Base-by-base conservation (phyloP, 2,888 invertebrate species). In the Listrodromus nycthemerus region DNA sequence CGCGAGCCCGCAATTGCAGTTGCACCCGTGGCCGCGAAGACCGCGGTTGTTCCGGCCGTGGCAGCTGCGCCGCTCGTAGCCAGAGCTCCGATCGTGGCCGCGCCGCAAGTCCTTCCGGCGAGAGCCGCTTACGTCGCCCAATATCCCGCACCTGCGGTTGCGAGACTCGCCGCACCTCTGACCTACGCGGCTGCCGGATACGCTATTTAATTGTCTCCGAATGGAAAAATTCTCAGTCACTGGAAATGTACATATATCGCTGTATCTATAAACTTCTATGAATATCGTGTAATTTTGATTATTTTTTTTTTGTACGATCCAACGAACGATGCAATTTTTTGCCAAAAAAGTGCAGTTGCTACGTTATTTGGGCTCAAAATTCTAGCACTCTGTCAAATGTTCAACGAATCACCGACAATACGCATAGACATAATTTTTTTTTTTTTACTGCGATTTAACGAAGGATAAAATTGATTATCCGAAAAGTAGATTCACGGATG, bases 51-150 rank as follows among this genome's bases (percentile, higher is more conserved):
- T 48, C 65, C 67, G 45, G 65, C 80, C 24, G 70, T 65, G 41
- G 73, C 82, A 52, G 66, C 84, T 8, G 77, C 84, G 4, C 80
- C 83, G 0, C 2, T 82, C 30, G 52, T 84, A 3, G 79, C 83
- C n/a, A 41, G 63, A 52, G 89, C 94, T 19, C 94, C 94, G 6
- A 89, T 93, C 2, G 94, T 92, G 83, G 93, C 93, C 10, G 90
- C 93, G 16, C 66, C 84, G 1, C 67, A 50, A n/a, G 71, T 45
- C 1, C 3, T 67, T 19, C 67, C 67, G 0, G 55, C 58, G 19
- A 75, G 73, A 16, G 73, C 82, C 1, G 79, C 82, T 21, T 82
- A 80, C 58, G 8, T 76, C 27, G 74, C 80, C 6, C 71, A 80
- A 45, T 19, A 84, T 16, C 70, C 74, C 58, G 81, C 55, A 55